Conservation (phyloP, 2,113 vertebrate species). For the Lasiurus borealis region DNA sequence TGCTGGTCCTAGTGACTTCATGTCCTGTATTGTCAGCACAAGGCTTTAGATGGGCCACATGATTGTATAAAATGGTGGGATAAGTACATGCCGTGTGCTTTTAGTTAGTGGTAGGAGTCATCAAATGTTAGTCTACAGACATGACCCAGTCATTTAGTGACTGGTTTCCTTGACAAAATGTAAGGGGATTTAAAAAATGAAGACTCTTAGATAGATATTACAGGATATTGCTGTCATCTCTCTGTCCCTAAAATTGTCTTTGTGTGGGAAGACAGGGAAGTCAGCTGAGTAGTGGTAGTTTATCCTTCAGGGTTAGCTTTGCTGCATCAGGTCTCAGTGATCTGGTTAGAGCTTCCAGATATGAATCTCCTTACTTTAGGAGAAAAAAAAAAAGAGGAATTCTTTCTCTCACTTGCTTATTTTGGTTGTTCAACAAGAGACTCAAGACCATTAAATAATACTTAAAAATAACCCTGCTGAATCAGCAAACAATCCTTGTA, state of each 20-base stretch:
- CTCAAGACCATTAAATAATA: conserved; percentile 75
- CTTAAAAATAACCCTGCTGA: conserved; percentile 77
- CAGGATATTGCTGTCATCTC: not conserved
- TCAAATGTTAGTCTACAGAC: not conserved
- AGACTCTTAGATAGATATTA: not conserved
- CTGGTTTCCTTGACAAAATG: not conserved
- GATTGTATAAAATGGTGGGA: conserved; percentile 29
- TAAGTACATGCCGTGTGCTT: not conserved
- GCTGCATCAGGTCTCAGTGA: not conserved
- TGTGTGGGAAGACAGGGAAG: not conserved
- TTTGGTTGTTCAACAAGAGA: not conserved
- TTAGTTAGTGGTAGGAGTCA: not conserved
- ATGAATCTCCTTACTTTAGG: not conserved
- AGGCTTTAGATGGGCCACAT: conserved; percentile 35
- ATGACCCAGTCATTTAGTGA: not conserved
- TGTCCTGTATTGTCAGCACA: not conserved
- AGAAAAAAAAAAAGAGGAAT: conserved; percentile 69
- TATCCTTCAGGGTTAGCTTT: not conserved
- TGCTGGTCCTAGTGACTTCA: not conserved
- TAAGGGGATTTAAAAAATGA: conserved; percentile 11
- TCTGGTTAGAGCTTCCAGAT: not conserved
- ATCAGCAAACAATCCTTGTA: conserved; percentile 51
- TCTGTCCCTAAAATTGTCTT: not conserved
- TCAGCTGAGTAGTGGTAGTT: not conserved
- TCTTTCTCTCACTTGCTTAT: conserved; percentile 14